phyloP scores from a whole-genome alignment of 2,113 vertebrate genomes.

The Gasterosteus aculeatus region DNA sequence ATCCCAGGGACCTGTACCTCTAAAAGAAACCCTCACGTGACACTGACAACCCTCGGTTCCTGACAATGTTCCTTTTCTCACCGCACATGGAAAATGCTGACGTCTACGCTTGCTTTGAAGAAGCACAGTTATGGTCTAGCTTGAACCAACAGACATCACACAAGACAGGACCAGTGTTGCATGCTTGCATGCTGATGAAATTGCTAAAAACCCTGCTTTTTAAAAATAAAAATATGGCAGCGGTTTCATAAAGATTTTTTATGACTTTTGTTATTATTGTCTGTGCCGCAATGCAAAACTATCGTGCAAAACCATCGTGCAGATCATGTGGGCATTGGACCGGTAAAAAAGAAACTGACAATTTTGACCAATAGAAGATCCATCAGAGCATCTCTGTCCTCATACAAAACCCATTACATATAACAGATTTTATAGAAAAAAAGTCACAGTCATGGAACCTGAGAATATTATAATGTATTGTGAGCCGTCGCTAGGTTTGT shows the following conservation, averaged over 20 bases:
- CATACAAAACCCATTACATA: not conserved
- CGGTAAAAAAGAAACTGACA: not conserved
- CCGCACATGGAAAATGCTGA: not conserved
- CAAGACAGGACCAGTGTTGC: not conserved
- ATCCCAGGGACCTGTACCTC: not conserved
- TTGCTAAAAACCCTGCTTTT: not conserved
- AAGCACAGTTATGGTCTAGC: not conserved
- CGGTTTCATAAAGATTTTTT: not conserved
- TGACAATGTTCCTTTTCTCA: not conserved
- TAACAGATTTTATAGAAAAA: not conserved
- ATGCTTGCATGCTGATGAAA: not conserved
- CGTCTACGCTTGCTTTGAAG: not conserved
- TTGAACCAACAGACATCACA: not conserved
- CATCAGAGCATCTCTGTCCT: not conserved
- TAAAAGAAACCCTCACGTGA: constrained; percentile 9
- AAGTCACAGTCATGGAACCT: not conserved
- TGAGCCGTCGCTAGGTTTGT: not conserved
- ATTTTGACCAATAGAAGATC: not conserved
- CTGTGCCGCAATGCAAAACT: too few relatives aligned
- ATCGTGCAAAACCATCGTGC: too few relatives aligned
- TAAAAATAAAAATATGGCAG: not conserved
- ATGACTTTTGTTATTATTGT: not conserved
- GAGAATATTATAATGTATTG: not conserved
- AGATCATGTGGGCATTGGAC: too few relatives aligned
- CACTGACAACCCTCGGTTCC: constrained; percentile 3